These are phyloP conservation scores for Ormyrus thymus DNA, from an alignment of 2,888 invertebrate species.

Conservation along the genomic window DNA sequence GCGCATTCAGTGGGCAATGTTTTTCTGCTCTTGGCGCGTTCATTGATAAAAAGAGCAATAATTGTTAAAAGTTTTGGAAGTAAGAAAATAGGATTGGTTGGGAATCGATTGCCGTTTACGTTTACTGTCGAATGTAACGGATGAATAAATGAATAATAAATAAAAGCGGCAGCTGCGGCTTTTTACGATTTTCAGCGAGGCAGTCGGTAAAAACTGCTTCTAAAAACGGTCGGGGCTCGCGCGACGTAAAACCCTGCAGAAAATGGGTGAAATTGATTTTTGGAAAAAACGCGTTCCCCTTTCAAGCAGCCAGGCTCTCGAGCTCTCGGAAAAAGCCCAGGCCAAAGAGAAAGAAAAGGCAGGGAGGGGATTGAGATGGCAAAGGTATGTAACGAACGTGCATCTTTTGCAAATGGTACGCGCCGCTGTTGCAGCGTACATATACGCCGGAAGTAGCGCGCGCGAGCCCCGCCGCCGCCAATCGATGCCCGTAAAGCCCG, in stretches of 20 bases:
- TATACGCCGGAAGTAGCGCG: conserved; percentile 29
- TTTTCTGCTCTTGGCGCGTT: too few relatives aligned
- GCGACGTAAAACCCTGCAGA: conserved; percentile 8
- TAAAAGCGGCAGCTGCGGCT: not conserved
- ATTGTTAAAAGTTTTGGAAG: too few relatives aligned
- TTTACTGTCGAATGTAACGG: too few relatives aligned
- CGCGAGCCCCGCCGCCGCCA: not conserved
- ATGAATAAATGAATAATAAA: too few relatives aligned
- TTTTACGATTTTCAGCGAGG: conserved; percentile 1
- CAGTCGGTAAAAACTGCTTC: not conserved
- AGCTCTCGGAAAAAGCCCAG: not conserved
- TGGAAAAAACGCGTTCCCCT: not conserved
- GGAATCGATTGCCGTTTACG: too few relatives aligned
- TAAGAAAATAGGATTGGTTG: too few relatives aligned
- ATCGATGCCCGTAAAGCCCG: conserved; percentile 38
- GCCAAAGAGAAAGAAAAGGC: conserved; percentile 9
- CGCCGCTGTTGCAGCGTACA: not conserved
- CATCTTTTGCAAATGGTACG: conserved; percentile 51
- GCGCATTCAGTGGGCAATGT: too few relatives aligned
- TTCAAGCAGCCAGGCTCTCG: conserved; percentile 24
- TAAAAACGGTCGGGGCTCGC: not conserved
- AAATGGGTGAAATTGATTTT: conserved; percentile 47
- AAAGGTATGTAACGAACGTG: conserved; percentile 54
- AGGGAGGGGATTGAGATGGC: conserved; percentile 22
- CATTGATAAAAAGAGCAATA: too few relatives aligned